A percentile compares a stretch with the other conserved stretches of the same genome.
These are phyloP conservation scores for Meloidogyne exigua DNA, from an alignment of 1,140 invertebrate genomes.

Conservation along the genomic window DNA sequence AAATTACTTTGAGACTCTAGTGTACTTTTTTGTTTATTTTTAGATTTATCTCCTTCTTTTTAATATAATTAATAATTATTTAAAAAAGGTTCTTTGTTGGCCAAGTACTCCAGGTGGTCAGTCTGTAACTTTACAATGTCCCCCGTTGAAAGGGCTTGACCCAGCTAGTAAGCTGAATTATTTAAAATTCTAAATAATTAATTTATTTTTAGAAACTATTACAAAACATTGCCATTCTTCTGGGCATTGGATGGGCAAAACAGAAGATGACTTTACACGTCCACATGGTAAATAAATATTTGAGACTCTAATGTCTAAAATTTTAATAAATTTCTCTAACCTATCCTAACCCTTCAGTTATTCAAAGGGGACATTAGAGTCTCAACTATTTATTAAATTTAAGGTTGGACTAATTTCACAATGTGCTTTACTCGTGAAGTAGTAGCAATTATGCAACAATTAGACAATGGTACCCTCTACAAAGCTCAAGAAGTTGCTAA, in stretches of 20 bases:
- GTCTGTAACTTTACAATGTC: slow-evolving; percentile 68
- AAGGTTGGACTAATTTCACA: slow-evolving; percentile 81
- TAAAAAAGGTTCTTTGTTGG: slow-evolving; percentile 70
- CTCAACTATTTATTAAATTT: too few species aligned
- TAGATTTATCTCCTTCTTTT: too few species aligned
- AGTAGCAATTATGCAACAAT: slow-evolving; percentile 63
- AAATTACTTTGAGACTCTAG: not conserved
- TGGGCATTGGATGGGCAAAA: slow-evolving; percentile 73
- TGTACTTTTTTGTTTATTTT: not conserved
- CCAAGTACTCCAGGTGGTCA: slow-evolving; percentile 71
- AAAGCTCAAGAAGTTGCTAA: slow-evolving; percentile 74
- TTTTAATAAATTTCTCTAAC: too few species aligned
- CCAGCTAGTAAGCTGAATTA: slow-evolving; percentile 71
- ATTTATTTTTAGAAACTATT: slow-evolving; percentile 71
- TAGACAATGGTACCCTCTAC: slow-evolving; percentile 63
- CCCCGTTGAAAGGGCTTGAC: slow-evolving; percentile 72
- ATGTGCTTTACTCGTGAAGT: slow-evolving; percentile 78
- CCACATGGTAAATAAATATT: slow-evolving; percentile 63
- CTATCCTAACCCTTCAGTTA: too few species aligned
- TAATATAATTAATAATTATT: too few species aligned
- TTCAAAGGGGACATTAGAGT: too few species aligned
- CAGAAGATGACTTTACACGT: slow-evolving; percentile 58
- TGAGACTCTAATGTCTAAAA: too few species aligned
- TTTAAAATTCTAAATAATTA: not conserved
- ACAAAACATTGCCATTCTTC: slow-evolving; percentile 73